Evolutionary conservation across 1,140 invertebrate species (phyloP), one percentile per base, ranked within the genome.

Genomic region (Nasonia giraulti): DNA sequence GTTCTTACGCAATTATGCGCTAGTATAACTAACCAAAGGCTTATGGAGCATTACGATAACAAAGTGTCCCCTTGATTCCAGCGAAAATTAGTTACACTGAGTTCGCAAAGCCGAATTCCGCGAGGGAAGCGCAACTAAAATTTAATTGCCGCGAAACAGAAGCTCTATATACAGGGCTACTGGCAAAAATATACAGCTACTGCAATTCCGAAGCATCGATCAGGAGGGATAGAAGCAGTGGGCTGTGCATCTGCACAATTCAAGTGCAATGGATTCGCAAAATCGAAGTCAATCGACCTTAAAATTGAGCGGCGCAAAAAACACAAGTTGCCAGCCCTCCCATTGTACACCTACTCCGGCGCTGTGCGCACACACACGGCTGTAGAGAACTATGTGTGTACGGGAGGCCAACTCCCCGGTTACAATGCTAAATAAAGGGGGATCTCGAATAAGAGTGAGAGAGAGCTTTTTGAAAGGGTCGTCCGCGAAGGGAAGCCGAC

Each of bases 261-360:
- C 20, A 31, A 55, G 55, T 66, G 77, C 77, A 66, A 66, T 66
- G 77, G 66, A 80, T 20, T 47, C 69, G 80, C 23, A 31, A 50
- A 74, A 81, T 81, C 80, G 20, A 77, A 84, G 62, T 79, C 76
- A 73, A 79, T 79, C 66, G 74, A 77, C 62, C 62, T 83, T 20
- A 40, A 83, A 77, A 77, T 83, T 78, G 40, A 69, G 74, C 74
- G 62, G 12, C 2, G 47, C 10, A 83, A 68, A 83, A 68, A 68
- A 77, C 20, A 77, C 75, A 50, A 40, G 40, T 10, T 23, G 44
- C 20, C 37, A n/a, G 8, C 76, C 14, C 27, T 62, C 1, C 12
- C 12, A 33, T 27, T 37, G 14, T 62, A 37, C 77, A 40, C 17
- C 31, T 79, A 3, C n/a, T 31, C 11, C 4, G 2, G 5, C 2